These are phyloP conservation scores for Drosophila miranda DNA, from an alignment of 1,140 invertebrate species.

Conservation along the genomic window DNA sequence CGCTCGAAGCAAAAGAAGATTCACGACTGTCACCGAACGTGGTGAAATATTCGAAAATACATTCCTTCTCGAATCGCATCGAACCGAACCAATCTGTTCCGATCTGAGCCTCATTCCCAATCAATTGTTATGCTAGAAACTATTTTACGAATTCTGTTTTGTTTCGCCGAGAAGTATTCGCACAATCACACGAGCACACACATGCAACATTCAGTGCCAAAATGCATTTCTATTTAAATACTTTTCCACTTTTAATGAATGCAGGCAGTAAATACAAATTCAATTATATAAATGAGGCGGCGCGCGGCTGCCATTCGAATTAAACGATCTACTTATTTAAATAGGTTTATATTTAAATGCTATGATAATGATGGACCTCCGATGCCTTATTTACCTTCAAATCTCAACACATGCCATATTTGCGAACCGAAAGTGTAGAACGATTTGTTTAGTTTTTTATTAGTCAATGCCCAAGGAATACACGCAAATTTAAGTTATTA, in stretches of 20 bases:
- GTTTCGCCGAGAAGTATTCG: conserved; percentile 30
- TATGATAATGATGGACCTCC: conserved; percentile 40
- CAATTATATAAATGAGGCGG: conserved; percentile 65
- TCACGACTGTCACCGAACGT: conserved; percentile 74
- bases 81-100: conserved; percentile 1
- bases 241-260: conserved; percentile 51
- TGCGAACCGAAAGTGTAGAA: conserved; percentile 34
- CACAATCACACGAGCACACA: conserved; percentile 25
- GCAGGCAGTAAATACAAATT: conserved; percentile 37
- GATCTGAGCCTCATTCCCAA: conserved; percentile 47
- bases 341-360: conserved; percentile 45
- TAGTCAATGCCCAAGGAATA: conserved; percentile 11
- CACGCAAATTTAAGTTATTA: conserved; percentile 1
- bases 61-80: conserved; percentile 60
- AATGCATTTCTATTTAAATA: conserved; percentile 69
- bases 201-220: conserved; percentile 57
- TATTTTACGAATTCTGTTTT: conserved; percentile 62
- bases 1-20: conserved; percentile 77
- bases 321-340: conserved; percentile 47
- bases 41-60: conserved; percentile 67
- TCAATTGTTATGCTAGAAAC: conserved; percentile 61
- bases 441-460: conserved; percentile 36
- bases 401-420: conserved; percentile 48
- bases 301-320: conserved; percentile 25
- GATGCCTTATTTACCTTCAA: conserved; percentile 39